phyloP scores from a whole-genome alignment of 2,113 vertebrate species.

The Sigmodon hispidus region DNA sequence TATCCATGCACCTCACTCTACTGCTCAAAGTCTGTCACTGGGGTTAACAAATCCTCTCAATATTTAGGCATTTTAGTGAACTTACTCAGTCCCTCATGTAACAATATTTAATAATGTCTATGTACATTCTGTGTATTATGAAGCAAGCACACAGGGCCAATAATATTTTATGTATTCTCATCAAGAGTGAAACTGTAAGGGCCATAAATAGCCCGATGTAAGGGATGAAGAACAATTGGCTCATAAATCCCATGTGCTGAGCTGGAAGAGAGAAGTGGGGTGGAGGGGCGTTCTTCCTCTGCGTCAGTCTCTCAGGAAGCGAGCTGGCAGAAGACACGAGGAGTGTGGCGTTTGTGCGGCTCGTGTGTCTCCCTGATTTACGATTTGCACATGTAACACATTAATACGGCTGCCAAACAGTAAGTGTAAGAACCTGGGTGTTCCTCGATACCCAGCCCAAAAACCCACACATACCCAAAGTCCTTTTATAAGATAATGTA shows the following conservation, averaged over 20 bases:
- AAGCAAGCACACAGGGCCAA: constrained; percentile 67
- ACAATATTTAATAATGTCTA: constrained; percentile 64
- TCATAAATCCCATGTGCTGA: constrained; percentile 52
- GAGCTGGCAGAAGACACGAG: constrained; percentile 17
- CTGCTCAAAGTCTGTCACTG: neutral
- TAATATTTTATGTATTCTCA: constrained; percentile 76
- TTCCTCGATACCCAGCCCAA: neutral
- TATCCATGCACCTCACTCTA: neutral
- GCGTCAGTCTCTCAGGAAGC: neutral
- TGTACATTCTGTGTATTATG: constrained; percentile 52
- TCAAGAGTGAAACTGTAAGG: constrained; percentile 70
- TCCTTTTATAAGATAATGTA: neutral
- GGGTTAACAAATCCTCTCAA: constrained; percentile 60
- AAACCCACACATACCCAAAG: neutral
- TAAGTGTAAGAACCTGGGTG: neutral
- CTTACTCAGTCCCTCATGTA: constrained; percentile 56
- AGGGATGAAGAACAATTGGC: constrained; percentile 30
- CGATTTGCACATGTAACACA: neutral
- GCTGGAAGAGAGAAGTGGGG: constrained; percentile 3
- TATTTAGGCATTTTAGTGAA: neutral
- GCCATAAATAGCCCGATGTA: constrained; percentile 72
- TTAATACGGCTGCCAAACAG: neutral
- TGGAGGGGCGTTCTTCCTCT: constrained; percentile 25
- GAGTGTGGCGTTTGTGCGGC: too few relatives aligned
- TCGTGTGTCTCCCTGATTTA: neutral